phyloP scores from a whole-genome alignment of 2,113 vertebrate genomes.

The Noturus placidus region DNA sequence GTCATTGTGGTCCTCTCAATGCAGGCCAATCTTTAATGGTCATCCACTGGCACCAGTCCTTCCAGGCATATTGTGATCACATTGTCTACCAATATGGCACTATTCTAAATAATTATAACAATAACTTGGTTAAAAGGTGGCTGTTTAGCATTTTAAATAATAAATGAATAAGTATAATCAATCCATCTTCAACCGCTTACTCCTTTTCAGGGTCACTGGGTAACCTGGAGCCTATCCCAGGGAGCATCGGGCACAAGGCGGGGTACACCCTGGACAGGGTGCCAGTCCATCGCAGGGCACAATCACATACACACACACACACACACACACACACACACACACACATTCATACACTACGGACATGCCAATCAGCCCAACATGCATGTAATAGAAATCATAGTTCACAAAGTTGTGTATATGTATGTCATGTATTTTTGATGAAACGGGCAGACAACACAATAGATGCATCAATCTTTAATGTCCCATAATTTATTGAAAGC shows the following conservation, averaged over 20 bases:
- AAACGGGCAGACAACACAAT: slow-evolving; percentile 16
- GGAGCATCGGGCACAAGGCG: too few relatives aligned
- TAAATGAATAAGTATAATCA: neutral
- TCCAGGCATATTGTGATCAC: neutral
- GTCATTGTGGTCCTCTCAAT: too few relatives aligned
- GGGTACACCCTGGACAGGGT: too few relatives aligned
- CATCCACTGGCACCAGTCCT: neutral
- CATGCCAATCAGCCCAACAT: too few relatives aligned
- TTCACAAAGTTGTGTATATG: neutral
- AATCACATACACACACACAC: too few relatives aligned
- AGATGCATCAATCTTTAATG: slow-evolving; percentile 38
- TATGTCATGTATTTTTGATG: slow-evolving; percentile 11
- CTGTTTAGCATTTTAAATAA: neutral
- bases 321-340: too few relatives aligned
- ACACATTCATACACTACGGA: too few relatives aligned
- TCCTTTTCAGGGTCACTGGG: too few relatives aligned
- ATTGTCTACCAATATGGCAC: neutral
- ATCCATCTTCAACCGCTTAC: too few relatives aligned
- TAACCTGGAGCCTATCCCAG: too few relatives aligned
- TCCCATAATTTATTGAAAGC: slow-evolving; percentile 38
- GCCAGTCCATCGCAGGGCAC: too few relatives aligned
- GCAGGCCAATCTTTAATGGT: neutral
- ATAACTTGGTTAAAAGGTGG: neutral
- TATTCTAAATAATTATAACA: neutral
- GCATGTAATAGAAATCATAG: slow-evolving; percentile 19